Percentiles rank a stretch among this genome's conserved stretches.
phyloP scores from a whole-genome alignment of 2,797 vertebrate genomes.

The Meda fulgida region DNA sequence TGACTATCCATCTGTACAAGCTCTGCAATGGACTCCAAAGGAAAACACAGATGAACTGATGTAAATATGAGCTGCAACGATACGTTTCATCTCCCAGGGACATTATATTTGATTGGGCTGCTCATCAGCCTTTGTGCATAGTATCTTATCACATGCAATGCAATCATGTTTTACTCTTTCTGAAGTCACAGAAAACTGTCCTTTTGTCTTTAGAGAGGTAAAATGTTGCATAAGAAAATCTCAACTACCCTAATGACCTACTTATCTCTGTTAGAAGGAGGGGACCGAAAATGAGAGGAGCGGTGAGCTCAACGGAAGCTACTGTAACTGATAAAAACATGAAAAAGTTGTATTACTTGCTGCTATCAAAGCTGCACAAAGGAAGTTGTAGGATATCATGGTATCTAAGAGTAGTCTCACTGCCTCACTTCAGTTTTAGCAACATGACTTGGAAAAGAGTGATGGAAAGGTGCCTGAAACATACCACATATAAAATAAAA shows the following conservation, averaged over 20 bases:
- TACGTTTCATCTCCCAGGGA: conserved; percentile 58
- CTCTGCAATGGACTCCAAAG: conserved; percentile 68
- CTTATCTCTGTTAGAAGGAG: conserved; percentile 56
- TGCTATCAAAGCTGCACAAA: conserved; percentile 62
- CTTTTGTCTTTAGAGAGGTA: background rate
- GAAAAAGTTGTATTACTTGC: conserved; percentile 58
- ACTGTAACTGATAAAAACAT: conserved; percentile 65
- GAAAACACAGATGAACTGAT: conserved; percentile 64
- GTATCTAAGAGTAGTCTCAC: conserved; percentile 59
- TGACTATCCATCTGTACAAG: conserved; percentile 76
- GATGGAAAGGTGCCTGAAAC: conserved; percentile 25
- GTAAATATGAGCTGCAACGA: conserved; percentile 56
- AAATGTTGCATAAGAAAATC: conserved; percentile 32
- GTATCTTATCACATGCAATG: conserved; percentile 5
- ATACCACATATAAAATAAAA: background rate
- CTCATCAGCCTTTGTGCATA: background rate
- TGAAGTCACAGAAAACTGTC: background rate
- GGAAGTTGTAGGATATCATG: conserved; percentile 54
- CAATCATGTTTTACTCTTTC: conserved; percentile 6
- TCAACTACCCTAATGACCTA: conserved; percentile 55
- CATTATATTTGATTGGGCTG: conserved; percentile 3
- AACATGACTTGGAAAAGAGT: conserved; percentile 38
- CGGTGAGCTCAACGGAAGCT: conserved; percentile 66
- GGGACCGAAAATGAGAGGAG: conserved; percentile 50
- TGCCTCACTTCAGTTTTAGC: conserved; percentile 51